A percentile compares a stretch with the other conserved stretches of the same genome.
Conservation (phyloP, 1,140 invertebrate genomes). For the Ceratina australensis region DNA sequence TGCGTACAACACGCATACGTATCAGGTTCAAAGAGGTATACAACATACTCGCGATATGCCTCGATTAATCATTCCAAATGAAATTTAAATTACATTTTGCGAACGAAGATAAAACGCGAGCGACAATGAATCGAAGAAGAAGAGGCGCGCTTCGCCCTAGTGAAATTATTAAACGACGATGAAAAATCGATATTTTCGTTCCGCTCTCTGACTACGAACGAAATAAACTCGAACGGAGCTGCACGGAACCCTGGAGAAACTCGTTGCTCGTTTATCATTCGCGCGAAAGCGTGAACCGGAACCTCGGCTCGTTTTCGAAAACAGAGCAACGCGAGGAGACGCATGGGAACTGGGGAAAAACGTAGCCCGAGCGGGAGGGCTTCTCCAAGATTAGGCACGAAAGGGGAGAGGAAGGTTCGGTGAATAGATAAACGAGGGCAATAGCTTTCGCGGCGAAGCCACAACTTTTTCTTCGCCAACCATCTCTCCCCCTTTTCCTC, state of each 20-base stretch:
- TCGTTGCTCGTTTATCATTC: conserved; percentile 17
- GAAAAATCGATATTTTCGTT: not conserved
- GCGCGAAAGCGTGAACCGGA: not conserved
- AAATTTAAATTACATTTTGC: too few species aligned
- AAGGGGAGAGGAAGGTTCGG: not conserved
- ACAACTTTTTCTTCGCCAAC: not conserved
- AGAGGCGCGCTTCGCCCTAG: too few species aligned
- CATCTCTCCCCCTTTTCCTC: not conserved
- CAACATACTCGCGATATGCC: too few species aligned
- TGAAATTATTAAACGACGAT: too few species aligned
- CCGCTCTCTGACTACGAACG: not conserved
- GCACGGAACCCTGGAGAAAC: not conserved
- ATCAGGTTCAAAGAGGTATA: too few species aligned
- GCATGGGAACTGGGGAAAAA: not conserved
- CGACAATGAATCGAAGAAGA: too few species aligned
- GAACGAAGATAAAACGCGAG: too few species aligned
- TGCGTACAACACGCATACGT: too few species aligned
- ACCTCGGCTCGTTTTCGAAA: not conserved
- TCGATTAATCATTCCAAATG: too few species aligned
- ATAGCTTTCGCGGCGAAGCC: not conserved
- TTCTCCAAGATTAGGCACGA: not conserved
- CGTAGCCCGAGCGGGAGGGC: not conserved
- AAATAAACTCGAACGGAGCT: conserved; percentile 1
- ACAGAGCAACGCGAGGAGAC: too few species aligned
- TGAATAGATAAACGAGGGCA: not conserved